Conservation (phyloP, 2,113 vertebrate species). For the Uria lomvia region DNA sequence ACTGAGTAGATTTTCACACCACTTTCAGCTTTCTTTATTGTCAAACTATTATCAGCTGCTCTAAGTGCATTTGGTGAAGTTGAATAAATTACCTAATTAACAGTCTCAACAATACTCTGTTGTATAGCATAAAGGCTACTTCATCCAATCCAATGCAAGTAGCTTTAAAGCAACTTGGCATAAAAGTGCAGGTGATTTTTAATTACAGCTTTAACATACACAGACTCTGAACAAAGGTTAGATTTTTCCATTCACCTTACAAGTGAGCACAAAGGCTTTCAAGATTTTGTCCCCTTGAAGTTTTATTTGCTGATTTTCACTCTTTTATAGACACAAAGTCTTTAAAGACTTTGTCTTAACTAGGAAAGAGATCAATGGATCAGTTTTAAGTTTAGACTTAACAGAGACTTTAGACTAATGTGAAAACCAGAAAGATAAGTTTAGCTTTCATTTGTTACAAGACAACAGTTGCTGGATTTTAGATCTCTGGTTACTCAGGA, state of each 20-base stretch:
- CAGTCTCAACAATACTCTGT: neutral
- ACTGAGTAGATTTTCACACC: neutral
- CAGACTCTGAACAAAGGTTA: neutral
- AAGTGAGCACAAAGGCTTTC: neutral
- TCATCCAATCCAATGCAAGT: accelerated
- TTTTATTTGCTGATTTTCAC: neutral
- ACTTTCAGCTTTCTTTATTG: neutral
- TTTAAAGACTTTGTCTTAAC: neutral
- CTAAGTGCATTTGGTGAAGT: neutral
- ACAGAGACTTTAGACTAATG: neutral
- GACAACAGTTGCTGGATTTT: neutral
- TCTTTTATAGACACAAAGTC: neutral
- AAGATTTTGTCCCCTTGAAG: neutral
- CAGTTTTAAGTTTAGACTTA: neutral
- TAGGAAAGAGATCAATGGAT: neutral
- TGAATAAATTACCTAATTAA: neutral
- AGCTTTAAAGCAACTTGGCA: neutral
- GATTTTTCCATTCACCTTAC: neutral
- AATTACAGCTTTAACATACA: neutral
- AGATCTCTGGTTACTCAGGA: neutral
- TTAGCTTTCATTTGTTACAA: neutral
- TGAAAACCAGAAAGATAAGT: neutral
- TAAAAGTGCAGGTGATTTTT: neutral
- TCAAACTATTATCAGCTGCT: neutral
- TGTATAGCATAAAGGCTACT: neutral